Conservation (phyloP, 2,797 vertebrate species). For the Channallabes apus region DNA sequence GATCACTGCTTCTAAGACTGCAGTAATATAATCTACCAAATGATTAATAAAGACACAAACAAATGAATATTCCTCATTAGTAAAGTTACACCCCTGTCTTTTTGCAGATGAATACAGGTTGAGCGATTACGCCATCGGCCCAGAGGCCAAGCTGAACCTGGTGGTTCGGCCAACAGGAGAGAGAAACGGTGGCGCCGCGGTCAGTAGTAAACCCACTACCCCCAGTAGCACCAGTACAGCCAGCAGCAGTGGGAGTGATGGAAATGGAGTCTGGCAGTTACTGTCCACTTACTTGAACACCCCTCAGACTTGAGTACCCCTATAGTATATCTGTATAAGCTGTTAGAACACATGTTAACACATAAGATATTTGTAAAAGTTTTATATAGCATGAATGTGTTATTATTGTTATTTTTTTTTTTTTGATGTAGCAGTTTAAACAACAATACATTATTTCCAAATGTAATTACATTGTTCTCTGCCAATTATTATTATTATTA, state of each 20-base stretch:
- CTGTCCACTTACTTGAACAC: too few relatives aligned
- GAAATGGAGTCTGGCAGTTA: constrained; percentile 78
- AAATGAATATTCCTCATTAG: background rate
- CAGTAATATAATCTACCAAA: background rate
- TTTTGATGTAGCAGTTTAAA: too few relatives aligned
- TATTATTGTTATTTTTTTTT: too few relatives aligned
- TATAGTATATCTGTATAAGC: too few relatives aligned
- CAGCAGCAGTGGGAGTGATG: background rate
- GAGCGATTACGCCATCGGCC: constrained; percentile 87
- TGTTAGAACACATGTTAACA: too few relatives aligned
- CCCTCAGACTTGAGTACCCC: too few relatives aligned
- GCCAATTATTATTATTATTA: too few relatives aligned
- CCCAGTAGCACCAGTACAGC: constrained; percentile 44
- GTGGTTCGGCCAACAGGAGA: constrained; percentile 83
- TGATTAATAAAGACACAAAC: too few relatives aligned
- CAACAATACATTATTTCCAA: too few relatives aligned
- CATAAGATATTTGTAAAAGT: too few relatives aligned
- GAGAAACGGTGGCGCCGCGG: constrained; percentile 54
- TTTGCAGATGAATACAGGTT: constrained; percentile 82
- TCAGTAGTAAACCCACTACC: constrained; percentile 49
- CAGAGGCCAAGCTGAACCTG: constrained; percentile 89
- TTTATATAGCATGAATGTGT: too few relatives aligned
- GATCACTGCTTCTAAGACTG: background rate
- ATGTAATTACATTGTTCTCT: too few relatives aligned
- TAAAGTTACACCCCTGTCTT: constrained; percentile 6